phyloP scores from a whole-genome alignment of 2,888 invertebrate species.

The Ophioninae sp. region DNA sequence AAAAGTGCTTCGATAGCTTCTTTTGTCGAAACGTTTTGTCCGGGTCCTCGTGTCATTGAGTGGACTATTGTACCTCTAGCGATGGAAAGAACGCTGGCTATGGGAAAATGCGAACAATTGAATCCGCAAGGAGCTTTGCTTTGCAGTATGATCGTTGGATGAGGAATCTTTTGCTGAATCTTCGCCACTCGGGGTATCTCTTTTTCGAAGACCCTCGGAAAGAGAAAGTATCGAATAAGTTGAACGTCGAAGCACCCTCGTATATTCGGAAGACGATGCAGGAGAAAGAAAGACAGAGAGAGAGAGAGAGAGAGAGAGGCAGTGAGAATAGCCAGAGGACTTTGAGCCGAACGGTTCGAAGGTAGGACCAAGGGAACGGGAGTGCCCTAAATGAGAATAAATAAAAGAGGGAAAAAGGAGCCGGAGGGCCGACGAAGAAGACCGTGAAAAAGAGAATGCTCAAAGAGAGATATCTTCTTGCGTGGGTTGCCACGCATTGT shows the following conservation, averaged over 20 bases:
- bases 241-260: too few relatives aligned
- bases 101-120: background rate
- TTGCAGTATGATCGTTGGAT: background rate
- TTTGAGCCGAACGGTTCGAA: too few relatives aligned
- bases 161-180: background rate
- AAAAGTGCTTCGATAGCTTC: background rate
- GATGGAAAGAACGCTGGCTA: background rate
- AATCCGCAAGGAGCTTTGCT: background rate
- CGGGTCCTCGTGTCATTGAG: background rate
- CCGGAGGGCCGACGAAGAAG: background rate
- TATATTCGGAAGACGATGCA: too few relatives aligned
- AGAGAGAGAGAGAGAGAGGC: too few relatives aligned
- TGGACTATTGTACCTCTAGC: background rate
- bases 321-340: too few relatives aligned
- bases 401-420: background rate
- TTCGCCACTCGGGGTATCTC: background rate
- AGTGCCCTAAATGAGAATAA: conserved; percentile 9
- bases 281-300: too few relatives aligned
- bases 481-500: conserved; percentile 7
- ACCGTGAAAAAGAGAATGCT: conserved; percentile 16
- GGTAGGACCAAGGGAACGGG: background rate
- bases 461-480: conserved; percentile 14
- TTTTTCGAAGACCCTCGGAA: background rate
- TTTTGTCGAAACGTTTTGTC: background rate
- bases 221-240: background rate